Conservation (phyloP, 2,797 vertebrate species). For the Botia kubotai region DNA sequence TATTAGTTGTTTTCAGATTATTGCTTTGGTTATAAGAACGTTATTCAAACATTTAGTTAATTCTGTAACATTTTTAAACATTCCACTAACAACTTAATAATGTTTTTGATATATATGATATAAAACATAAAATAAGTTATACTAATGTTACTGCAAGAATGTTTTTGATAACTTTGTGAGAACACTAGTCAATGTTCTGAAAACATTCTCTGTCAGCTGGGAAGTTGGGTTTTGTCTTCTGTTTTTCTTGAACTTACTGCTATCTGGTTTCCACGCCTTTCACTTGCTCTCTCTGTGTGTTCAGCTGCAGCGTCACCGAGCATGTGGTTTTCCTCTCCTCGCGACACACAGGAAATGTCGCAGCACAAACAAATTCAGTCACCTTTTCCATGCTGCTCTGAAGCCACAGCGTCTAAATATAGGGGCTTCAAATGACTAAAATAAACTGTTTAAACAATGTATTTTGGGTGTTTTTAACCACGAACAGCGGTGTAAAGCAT, state of each 20-base stretch:
- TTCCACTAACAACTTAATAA: no score
- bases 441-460: conserved; percentile 78
- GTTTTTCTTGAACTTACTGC: conserved; percentile 76
- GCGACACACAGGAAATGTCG: conserved; percentile 79
- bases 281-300: conserved; percentile 64
- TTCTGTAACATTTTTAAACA: no score
- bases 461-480: conserved; percentile 72
- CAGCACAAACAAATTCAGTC: conserved; percentile 83
- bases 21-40: no score
- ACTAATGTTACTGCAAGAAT: no score
- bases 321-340: conserved; percentile 78
- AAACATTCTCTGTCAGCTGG: no score
- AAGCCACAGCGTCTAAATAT: conserved; percentile 79
- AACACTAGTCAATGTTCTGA: no score
- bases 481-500: conserved; percentile 71
- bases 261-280: conserved; percentile 79
- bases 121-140: no score
- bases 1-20: no score
- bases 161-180: no score
- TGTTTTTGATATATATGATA: no score
- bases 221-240: conserved; percentile 50
- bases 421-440: conserved; percentile 71
- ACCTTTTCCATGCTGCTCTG: conserved; percentile 81
- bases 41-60: no score
- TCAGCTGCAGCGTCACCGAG: conserved; percentile 75